phyloP scores from a whole-genome alignment of 2,888 invertebrate genomes.

The Clusia tigrina region DNA sequence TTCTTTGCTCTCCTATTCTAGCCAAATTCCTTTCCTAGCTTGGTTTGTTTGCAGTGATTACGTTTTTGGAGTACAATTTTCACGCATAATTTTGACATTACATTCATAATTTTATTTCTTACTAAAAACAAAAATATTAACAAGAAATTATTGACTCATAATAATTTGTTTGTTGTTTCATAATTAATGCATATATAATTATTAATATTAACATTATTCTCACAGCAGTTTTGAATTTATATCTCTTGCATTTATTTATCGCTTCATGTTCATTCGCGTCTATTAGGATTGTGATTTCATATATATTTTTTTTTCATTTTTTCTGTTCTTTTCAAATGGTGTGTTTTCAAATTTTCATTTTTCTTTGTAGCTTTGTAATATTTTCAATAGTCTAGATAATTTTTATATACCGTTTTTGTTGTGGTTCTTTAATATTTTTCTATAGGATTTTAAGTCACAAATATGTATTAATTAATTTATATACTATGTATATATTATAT shows the following conservation, averaged over 20 bases:
- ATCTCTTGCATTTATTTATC: conserved; percentile 9
- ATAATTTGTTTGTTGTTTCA: conserved; percentile 6
- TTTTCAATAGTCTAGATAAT: too few species aligned
- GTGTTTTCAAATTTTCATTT: conserved; percentile 41
- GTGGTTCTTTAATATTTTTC: conserved; percentile 36
- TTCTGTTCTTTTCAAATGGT: conserved; percentile 19
- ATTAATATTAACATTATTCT: conserved; percentile 14
- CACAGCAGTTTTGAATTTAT: conserved; percentile 27
- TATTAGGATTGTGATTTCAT: conserved; percentile 1
- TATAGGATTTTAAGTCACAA: conserved; percentile 10
- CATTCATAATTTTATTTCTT: not conserved
- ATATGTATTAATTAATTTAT: not conserved
- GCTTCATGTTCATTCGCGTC: not conserved
- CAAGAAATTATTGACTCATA: not conserved
- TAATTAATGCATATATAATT: conserved; percentile 7
- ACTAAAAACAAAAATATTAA: not conserved
- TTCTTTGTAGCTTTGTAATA: conserved; percentile 43
- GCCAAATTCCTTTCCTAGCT: too few species aligned
- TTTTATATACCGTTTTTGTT: conserved; percentile 43
- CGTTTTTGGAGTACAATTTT: not conserved
- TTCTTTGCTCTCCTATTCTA: not conserved
- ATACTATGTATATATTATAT: not conserved
- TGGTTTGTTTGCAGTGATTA: not conserved
- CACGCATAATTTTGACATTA: not conserved
- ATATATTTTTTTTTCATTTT: not conserved